Evolutionary conservation across 2,113 vertebrate species (phyloP), one percentile per base, ranked within the genome.

Genomic region (Gambusia affinis): DNA sequence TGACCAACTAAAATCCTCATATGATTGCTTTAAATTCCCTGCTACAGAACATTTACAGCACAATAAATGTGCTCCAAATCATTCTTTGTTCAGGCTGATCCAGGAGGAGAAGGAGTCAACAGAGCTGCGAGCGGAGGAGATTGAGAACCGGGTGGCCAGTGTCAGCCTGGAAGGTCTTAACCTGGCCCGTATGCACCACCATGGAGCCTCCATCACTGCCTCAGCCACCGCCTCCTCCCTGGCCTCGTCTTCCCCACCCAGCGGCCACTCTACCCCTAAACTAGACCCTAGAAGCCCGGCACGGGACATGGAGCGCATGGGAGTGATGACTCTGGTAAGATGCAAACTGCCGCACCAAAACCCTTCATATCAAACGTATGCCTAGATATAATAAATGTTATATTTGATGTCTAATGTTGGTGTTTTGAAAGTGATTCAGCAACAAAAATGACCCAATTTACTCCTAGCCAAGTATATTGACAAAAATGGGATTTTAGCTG

Each of bases 71-170:
- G 0, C 57, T 64, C 15, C 30, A 33, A 14, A 30, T 42, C 17
- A 1, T 63, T 15, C n/a, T 29, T 57, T 27, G 61, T 27, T 19
- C 82, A 99, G 98, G 88, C 92, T 99, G 86, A 99, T 99, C 76
- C 98, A 99, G 84, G 98, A 99, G 93, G 98, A 99, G 94, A 99
- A 99, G 88, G 98, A 99, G 92, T 99, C 98, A 0, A 99, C 98
- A 6, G 98, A 99, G 92, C 81, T 99, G 70, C 95, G 98, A 78
- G 98, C 98, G 0, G 98, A 99, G 90, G 98, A 99, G 92, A 99
- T 99, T 39, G 98, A 99, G 88, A 97, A 98, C 51, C 95, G 98
- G 51, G 98, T 99, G 70, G 97, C 97, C 67, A 99, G 98, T 0
- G 97, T 99, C 73, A 99, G 98, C 87, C 93, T 99, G 3, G 98